phyloP scores from a whole-genome alignment of 2,888 invertebrate genomes.

The Harpalus rubripes region DNA sequence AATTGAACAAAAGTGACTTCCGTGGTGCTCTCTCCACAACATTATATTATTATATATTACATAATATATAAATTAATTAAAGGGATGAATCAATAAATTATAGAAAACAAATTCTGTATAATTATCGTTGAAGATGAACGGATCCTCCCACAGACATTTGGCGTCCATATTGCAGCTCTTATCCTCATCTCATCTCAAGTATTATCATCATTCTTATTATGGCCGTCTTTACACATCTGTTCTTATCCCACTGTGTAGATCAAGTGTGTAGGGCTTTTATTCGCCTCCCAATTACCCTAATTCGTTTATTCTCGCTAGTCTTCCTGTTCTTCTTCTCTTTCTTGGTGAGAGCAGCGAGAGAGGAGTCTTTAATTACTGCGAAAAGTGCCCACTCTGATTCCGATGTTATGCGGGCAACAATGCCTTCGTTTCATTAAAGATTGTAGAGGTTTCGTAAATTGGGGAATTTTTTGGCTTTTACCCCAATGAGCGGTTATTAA shows the following conservation, averaged over 20 bases:
- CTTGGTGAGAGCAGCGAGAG: not conserved
- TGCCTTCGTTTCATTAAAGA: conserved; percentile 43
- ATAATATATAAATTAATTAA: no score
- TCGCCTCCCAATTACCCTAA: conserved; percentile 42
- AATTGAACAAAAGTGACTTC: no score
- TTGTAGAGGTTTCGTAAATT: conserved; percentile 9
- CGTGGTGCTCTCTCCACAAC: no score
- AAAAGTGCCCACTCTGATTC: conserved; percentile 37
- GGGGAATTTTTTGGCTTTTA: conserved; percentile 24
- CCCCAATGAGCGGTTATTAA: conserved; percentile 27
- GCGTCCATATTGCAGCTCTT: not conserved
- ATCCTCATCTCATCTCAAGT: conserved; percentile 34
- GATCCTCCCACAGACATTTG: not conserved
- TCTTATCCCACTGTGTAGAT: conserved; percentile 33
- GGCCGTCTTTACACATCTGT: conserved; percentile 18
- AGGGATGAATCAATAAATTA: no score
- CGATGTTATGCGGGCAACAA: conserved; percentile 1
- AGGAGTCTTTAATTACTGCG: conserved; percentile 44
- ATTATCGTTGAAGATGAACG: not conserved
- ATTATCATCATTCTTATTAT: conserved; percentile 49
- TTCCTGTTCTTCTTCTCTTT: conserved; percentile 14
- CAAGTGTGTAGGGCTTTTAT: conserved; percentile 29
- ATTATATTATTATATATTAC: no score
- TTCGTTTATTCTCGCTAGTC: conserved; percentile 27
- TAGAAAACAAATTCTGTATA: not conserved